Base-by-base conservation (phyloP, 2,888 invertebrate genomes). In the Mylabris sibirica region DNA sequence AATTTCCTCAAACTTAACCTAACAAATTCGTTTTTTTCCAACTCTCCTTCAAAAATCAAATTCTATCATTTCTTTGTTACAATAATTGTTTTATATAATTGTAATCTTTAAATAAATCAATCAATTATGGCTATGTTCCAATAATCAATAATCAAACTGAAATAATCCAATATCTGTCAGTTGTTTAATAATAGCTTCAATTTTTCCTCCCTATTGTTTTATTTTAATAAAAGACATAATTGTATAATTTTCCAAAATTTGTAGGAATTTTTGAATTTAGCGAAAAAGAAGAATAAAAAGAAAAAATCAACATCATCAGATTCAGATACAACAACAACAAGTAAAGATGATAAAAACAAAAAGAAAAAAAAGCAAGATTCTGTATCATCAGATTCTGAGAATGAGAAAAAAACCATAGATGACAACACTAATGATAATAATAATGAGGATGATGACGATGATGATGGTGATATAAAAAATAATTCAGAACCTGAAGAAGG, bases 401-500 rank as follows among this genome's bases (percentile, higher is more conserved):
- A 68, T 26, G 79, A 80, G 75, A 79, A 44, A 74, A 76, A 44
- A 80, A 83, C 24, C 80, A 80, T 0, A 69, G 75, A 72, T 22
- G 79, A 81, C 20, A 78, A 79, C 0, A 85, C 84, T 68, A 80
- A 22, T 78, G 88, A 30, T 30, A 30, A 30, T 30, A 30, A 30
- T n/a, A n/a, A 89, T 65, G 83, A 84, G 41, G 79, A 78, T 20
- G 83, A 84, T 44, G 83, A 84, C 68, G 81, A 22, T 78, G 88
- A 89, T 65, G 83, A 84, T 44, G 79, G 77, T 20, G 83, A 84
- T 44, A 79, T 87, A n/a, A 87, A 87, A 9, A 86, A 87, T 8
- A 88, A 88, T 72, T 93, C 93, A 64, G 95, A 95, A 79, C 92
- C 93, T 0, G 95, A 95, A 84, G 95, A 95, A 89, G 95, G 94